A percentile compares a stretch with the other conserved stretches of the same genome.
These are phyloP conservation scores for Eulemur rubriventer DNA, from an alignment of 2,797 vertebrate genomes.

Conservation along the genomic window DNA sequence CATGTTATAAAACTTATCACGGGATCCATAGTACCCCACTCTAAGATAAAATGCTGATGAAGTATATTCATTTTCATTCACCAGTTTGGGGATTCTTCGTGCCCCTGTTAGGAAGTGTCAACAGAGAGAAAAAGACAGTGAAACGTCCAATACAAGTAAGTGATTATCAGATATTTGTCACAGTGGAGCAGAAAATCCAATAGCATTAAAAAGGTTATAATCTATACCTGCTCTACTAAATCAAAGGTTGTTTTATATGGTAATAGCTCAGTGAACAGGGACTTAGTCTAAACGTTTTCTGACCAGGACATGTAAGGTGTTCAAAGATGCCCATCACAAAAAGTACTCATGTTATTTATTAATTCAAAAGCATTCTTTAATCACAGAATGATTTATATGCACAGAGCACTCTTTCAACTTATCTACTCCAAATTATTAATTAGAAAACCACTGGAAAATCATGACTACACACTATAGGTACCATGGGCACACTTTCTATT, in stretches of 20 bases:
- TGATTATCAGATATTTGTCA: background rate
- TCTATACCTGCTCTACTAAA: background rate
- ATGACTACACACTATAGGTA: background rate
- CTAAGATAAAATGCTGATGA: background rate
- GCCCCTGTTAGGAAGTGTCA: background rate
- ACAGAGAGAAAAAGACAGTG: background rate
- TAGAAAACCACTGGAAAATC: background rate
- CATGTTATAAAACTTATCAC: background rate
- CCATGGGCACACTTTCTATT: background rate
- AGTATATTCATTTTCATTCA: background rate
- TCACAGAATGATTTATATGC: background rate
- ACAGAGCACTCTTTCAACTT: background rate
- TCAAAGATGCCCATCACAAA: background rate
- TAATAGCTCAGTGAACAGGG: background rate
- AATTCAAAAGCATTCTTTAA: conserved; percentile 9
- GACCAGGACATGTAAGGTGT: background rate
- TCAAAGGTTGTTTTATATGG: background rate
- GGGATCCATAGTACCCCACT: background rate
- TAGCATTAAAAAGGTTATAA: background rate
- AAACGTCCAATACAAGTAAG: background rate
- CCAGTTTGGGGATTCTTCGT: background rate
- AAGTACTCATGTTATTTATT: background rate
- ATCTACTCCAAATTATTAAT: background rate
- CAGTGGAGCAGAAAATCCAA: background rate
- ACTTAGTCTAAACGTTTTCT: background rate